Evolutionary conservation across 2,113 vertebrate species (phyloP).

Genomic region (Phaethon lepturus): DNA sequence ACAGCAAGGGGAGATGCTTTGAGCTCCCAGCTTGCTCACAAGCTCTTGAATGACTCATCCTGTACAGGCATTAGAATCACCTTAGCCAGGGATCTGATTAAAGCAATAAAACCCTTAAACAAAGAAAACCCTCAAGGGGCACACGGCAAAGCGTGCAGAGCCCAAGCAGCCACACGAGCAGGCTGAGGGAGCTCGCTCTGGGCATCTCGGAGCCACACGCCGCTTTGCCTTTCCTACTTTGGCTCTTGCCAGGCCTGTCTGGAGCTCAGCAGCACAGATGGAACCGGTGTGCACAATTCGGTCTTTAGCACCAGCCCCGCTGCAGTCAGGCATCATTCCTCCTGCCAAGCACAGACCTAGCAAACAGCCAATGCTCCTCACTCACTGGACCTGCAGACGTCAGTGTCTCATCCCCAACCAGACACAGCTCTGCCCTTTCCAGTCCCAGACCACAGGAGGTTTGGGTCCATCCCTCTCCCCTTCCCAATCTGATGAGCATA

Average conservation of each 20-base stretch:
- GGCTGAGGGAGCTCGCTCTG: background rate
- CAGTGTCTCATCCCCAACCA: fast-evolving
- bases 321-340: background rate
- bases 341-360: background rate
- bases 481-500: background rate
- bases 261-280: fast-evolving
- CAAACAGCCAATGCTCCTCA: fast-evolving
- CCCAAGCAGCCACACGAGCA: background rate
- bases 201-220: background rate
- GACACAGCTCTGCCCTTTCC: background rate
- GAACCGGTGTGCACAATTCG: fast-evolving
- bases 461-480: background rate
- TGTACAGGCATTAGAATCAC: background rate
- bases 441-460: background rate
- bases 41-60: background rate
- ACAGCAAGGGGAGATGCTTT: background rate
- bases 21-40: background rate
- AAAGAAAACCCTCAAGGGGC: background rate
- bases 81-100: slow-evolving; percentile 14
- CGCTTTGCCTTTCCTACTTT: background rate
- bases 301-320: background rate
- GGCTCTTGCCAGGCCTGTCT: background rate
- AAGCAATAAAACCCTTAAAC: background rate
- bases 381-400: background rate
- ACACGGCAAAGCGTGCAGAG: background rate